Percentiles rank a stretch among this genome's conserved stretches.
These are phyloP conservation scores for Stichodactyla helianthus DNA, from an alignment of 64 coral and sea anemone species.

Conservation along the genomic window DNA sequence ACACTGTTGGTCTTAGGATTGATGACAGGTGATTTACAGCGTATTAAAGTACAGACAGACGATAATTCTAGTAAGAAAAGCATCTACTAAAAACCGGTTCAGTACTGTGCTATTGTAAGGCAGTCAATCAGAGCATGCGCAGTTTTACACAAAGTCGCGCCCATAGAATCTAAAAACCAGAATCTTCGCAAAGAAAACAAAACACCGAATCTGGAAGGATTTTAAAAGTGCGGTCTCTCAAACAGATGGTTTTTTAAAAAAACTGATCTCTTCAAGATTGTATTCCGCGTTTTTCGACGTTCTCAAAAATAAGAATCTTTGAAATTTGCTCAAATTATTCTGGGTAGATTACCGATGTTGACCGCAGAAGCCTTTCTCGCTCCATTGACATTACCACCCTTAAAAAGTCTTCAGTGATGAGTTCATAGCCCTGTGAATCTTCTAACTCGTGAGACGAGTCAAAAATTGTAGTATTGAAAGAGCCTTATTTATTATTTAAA, in stretches of 20 bases:
- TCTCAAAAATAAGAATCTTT: background rate
- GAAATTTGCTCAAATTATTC: background rate
- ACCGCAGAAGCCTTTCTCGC: background rate
- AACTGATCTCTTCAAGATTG: background rate
- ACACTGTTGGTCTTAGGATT: no score
- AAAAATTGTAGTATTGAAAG: background rate
- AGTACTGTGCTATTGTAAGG: background rate
- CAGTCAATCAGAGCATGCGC: background rate
- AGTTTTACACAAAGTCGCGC: background rate
- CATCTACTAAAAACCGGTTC: background rate
- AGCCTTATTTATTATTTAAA: background rate
- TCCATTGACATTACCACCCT: background rate
- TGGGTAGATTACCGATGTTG: background rate
- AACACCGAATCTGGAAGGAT: background rate
- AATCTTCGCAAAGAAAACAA: background rate
- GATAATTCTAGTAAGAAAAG: background rate
- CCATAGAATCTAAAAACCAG: background rate
- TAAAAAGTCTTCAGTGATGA: background rate
- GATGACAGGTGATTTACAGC: background rate
- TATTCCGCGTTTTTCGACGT: background rate
- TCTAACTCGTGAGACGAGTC: background rate
- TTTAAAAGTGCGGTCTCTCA: background rate
- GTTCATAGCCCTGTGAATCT: background rate
- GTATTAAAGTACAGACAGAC: background rate
- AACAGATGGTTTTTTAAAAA: background rate